Conservation (phyloP, 2,888 invertebrate species). For the Magallana nippona region DNA sequence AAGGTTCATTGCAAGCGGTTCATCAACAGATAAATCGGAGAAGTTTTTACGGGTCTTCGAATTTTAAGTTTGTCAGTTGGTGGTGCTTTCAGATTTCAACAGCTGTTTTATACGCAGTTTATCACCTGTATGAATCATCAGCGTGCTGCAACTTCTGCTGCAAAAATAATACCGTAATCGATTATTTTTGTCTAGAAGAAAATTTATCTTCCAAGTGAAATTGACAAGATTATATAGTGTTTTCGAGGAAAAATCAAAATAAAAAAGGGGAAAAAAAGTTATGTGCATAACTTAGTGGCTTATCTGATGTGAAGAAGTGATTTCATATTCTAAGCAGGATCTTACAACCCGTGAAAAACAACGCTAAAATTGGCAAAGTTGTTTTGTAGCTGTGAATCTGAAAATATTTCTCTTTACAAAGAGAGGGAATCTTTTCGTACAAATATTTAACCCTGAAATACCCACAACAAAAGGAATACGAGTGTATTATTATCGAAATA, state of each 20-base stretch:
- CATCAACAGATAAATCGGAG: constrained; percentile 1
- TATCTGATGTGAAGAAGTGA: constrained; percentile 30
- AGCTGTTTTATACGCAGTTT: constrained; percentile 21
- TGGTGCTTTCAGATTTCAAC: constrained; percentile 24
- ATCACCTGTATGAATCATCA: constrained; percentile 18
- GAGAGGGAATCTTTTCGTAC: background rate
- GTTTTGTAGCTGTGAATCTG: background rate
- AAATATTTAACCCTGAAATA: background rate
- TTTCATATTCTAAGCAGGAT: constrained; percentile 24
- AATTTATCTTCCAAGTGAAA: constrained; percentile 20
- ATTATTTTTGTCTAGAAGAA: constrained; percentile 8
- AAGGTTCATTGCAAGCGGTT: constrained; percentile 20
- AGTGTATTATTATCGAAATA: constrained; percentile 20
- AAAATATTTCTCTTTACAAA: background rate
- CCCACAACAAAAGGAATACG: constrained; percentile 18
- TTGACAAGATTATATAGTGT: constrained; percentile 17
- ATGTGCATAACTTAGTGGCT: constrained; percentile 16
- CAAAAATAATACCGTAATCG: background rate
- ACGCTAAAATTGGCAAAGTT: background rate
- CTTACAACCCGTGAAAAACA: background rate
- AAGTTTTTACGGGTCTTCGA: background rate
- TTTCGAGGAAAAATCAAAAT: background rate
- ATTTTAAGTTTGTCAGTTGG: background rate
- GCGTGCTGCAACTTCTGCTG: constrained; percentile 19
- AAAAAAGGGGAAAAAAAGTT: background rate